Evolutionary conservation across 2,797 vertebrate species (phyloP), one percentile per base, ranked within the genome.

Genomic region (Anguilla megastoma): DNA sequence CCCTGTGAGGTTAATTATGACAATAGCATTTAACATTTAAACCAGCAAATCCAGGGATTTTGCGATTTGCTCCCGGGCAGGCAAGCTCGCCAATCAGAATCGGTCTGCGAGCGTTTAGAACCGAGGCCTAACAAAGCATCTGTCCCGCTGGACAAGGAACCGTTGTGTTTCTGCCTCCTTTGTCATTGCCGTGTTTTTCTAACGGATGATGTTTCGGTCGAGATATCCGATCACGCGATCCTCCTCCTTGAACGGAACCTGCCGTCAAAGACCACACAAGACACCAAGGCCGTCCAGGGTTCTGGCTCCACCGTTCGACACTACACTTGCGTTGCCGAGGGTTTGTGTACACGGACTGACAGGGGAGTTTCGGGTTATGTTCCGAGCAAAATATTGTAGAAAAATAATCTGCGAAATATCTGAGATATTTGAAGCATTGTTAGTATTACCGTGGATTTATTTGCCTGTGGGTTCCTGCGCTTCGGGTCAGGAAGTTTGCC

Each of bases 151-250:
- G 74, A 76, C 2, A 7, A 21, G 74, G 74, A 41, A 6, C 1
- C 2, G 24, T 18, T 14, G 16, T 76, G 74, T 41, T 14, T 36
- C 41, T 76, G 74, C 30, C 74, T 76, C 36, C 33, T 76, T 41
- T 76, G 30, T 76, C 16, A 2, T 21, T 41, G 27, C 30, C 16
- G 74, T 76, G 74, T 16, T 76, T 18, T 76, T 76, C 33, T 45
- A 36, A 76, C 2, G 74, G 74, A 76, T 76, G 33, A 76, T 76
- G 74, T 76, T 76, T 76, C 74, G 18, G 74, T 36, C 30, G 74
- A 14, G 36, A 18, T 21, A 41, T 36, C 74, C 4, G 33, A 76
- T 21, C 74, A 33, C 4, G 12, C 14, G 30, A 41, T 41, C 3
- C 33, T 36, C 74, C 3, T 41, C 33, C 41, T 33, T 16, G 5